Evolutionary conservation across 2,797 vertebrate genomes (phyloP), one percentile per base, ranked within the genome.

Genomic region (Crypturellus tataupa): DNA sequence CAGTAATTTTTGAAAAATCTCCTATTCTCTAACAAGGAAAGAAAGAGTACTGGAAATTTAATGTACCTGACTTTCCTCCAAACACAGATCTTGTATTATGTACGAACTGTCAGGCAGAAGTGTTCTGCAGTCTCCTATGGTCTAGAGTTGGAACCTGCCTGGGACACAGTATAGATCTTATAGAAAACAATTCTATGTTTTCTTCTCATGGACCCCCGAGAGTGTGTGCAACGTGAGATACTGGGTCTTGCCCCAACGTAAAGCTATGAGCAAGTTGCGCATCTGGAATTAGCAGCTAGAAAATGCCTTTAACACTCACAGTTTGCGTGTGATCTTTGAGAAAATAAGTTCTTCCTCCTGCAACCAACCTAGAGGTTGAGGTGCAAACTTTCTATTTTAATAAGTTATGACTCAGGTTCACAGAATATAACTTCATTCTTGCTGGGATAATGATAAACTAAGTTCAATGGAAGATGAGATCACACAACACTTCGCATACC

Each of bases 401-500:
- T 2, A 72, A 35, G 56, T 21, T 78, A 60, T 1, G 4, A 70
- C 69, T 82, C 29, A 68, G 27, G 53, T 53, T 33, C 25, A 68
- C 2, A 53, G 37, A 77, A 63, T 2, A 6, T 67, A 55, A 77
- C 60, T 29, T 42, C 17, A 71, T 72, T 88, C 39, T 55, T 70
- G 39, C 12, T 27, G 20, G 40, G 14, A 56, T 17, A 81, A 51
- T 9, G 51, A 91, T 25, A 89, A 76, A 59, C 12, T 64, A 39
- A 56, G 16, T 88, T 23, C 42, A 72, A 7, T 1, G 21, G 56
- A 81, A 79, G 31, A 10, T 79, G 77, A 27, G 6, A 6, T 81
- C n/a, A 51, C 16, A 73, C 21, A 39, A 39, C 21, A 33, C 12
- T 46, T 25, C 0, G 0, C 25, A 59, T 6, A 78, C 1, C 10